Percentiles rank a stretch among this genome's conserved stretches.
Evolutionary conservation across 2,888 invertebrate species (phyloP).

Genomic region (Cantharis rustica): DNA sequence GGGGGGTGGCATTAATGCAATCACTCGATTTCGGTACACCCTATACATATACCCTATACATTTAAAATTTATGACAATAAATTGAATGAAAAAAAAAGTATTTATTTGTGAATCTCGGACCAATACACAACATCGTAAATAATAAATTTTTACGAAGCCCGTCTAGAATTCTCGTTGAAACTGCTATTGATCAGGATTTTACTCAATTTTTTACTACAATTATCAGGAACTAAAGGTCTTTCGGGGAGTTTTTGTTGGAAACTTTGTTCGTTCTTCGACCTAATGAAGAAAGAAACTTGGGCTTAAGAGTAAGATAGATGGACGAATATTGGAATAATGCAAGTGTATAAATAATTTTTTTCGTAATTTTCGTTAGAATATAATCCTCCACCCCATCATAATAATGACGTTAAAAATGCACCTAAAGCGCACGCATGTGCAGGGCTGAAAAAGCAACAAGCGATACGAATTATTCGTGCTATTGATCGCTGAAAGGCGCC

Average conservation of each 20-base stretch:
- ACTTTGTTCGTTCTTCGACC: background rate
- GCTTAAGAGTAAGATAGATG: background rate
- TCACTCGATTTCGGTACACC: background rate
- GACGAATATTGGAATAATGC: background rate
- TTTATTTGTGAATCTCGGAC: background rate
- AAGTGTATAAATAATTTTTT: background rate
- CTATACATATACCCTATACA: no score
- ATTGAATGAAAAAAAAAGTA: background rate
- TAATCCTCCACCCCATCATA: background rate
- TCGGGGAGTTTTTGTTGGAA: background rate
- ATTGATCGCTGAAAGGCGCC: slow-evolving; percentile 20
- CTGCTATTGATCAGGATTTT: background rate
- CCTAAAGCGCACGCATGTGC: slow-evolving; percentile 21
- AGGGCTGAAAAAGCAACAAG: slow-evolving; percentile 23
- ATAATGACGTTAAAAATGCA: slow-evolving; percentile 5
- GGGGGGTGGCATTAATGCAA: no score
- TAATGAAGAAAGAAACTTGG: background rate
- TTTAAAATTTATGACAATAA: background rate
- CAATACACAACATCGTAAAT: background rate
- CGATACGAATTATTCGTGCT: slow-evolving; percentile 19
- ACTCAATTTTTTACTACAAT: background rate
- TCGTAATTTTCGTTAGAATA: background rate
- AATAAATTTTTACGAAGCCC: background rate
- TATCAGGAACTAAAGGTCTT: background rate
- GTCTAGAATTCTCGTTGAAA: background rate